These are phyloP conservation scores for Hylyphantes graminicola DNA, from an alignment of 1,140 invertebrate species.

Conservation along the genomic window DNA sequence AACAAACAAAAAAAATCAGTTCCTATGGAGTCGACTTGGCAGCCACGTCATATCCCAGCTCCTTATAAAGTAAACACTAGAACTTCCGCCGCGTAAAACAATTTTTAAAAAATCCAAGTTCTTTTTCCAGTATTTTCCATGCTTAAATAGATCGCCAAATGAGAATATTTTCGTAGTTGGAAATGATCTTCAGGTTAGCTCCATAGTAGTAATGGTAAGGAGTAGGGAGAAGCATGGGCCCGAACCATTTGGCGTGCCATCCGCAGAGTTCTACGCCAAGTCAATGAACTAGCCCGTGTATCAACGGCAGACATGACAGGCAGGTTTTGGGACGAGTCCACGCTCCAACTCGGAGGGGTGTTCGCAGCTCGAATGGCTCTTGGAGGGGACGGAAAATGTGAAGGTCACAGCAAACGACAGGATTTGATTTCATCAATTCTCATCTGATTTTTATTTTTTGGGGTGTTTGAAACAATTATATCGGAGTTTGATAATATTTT, in stretches of 20 bases:
- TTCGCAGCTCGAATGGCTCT: neutral
- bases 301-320: conserved; percentile 58
- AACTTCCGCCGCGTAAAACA: neutral
- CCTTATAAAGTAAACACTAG: too few relatives aligned
- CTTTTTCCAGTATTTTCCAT: too few relatives aligned
- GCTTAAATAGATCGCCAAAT: too few relatives aligned
- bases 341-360: neutral
- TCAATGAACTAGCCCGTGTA: conserved; percentile 58
- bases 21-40: neutral
- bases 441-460: conserved; percentile 2
- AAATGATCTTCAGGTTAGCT: too few relatives aligned
- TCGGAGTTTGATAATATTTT: too few relatives aligned
- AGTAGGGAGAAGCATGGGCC: too few relatives aligned
- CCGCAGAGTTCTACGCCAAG: conserved; percentile 53
- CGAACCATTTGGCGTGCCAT: conserved; percentile 52
- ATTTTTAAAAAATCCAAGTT: neutral
- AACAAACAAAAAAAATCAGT: neutral
- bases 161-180: too few relatives aligned
- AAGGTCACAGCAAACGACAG: conserved; percentile 42
- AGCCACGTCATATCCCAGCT: neutral
- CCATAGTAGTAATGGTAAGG: too few relatives aligned
- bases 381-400: conserved; percentile 43
- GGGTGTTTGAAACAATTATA: neutral
- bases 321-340: conserved; percentile 50
- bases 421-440: conserved; percentile 38